These are phyloP conservation scores for Alviniconcha strummeri DNA, from an alignment of 2,888 invertebrate genomes.

Conservation along the genomic window DNA sequence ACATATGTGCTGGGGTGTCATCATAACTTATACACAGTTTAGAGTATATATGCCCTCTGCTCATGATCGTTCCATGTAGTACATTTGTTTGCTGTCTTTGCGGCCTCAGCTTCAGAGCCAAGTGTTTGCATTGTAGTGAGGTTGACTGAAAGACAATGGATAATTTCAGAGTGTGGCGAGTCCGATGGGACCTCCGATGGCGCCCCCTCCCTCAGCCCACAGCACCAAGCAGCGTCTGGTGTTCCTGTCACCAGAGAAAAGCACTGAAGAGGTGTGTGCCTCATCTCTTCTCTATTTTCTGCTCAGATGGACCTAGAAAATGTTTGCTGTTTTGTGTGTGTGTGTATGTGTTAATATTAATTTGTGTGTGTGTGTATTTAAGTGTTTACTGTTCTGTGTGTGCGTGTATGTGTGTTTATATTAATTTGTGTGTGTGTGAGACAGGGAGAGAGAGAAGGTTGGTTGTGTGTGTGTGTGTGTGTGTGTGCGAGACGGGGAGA, in stretches of 20 bases:
- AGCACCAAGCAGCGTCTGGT: conserved; percentile 3
- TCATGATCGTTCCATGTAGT: no score
- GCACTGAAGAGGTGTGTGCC: background rate
- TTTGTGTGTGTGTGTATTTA: background rate
- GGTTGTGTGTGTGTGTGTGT: background rate
- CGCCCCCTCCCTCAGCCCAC: background rate
- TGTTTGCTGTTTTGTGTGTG: background rate
- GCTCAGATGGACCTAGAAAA: no score
- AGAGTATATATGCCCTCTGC: no score
- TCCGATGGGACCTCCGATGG: conserved; percentile 4
- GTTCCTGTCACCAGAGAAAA: conserved; percentile 1
- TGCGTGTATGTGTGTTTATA: background rate
- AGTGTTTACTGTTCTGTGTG: background rate
- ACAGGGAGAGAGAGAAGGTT: background rate
- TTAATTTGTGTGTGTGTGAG: background rate
- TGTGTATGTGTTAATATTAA: no score
- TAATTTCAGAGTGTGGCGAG: background rate
- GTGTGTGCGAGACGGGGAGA: background rate
- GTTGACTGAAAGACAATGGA: no score
- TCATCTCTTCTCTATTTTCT: no score
- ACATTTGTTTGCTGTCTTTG: no score
- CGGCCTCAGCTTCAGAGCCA: no score
- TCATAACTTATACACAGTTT: no score
- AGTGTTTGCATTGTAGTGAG: no score
- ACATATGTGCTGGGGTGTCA: no score